A percentile compares a stretch with the other conserved stretches of the same genome.
Conservation (phyloP, 2,113 vertebrate genomes). For the Hoplias malabaricus region DNA sequence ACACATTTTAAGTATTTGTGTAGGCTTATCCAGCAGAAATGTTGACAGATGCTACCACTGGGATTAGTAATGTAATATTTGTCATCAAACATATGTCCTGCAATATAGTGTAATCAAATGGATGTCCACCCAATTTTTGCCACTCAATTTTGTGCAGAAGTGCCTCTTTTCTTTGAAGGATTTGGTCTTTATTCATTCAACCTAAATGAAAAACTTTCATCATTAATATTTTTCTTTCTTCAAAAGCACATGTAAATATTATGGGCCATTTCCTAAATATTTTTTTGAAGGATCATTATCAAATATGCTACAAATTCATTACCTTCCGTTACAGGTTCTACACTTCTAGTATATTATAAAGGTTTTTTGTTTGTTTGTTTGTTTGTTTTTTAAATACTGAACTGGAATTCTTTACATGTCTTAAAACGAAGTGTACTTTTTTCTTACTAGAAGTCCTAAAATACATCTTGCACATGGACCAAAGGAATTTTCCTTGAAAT, state of each 20-base stretch:
- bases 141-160: slow-evolving; percentile 50
- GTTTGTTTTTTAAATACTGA: neutral
- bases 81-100: neutral
- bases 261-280: neutral
- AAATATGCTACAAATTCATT: neutral
- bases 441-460: slow-evolving; percentile 27
- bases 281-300: neutral
- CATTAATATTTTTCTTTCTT: neutral
- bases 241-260: neutral
- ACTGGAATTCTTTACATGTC: neutral
- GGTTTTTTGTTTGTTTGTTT: no score
- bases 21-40: neutral
- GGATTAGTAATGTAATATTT: neutral
- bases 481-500: slow-evolving; percentile 24
- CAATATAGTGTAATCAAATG: neutral
- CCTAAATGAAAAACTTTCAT: no score
- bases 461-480: slow-evolving; percentile 16
- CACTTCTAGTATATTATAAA: neutral
- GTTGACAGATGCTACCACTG: neutral
- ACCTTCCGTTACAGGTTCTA: neutral
- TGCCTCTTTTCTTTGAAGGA: slow-evolving; percentile 47
- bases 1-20: neutral
- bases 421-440: slow-evolving; percentile 44
- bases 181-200: slow-evolving; percentile 35
- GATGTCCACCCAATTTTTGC: neutral